These are phyloP conservation scores for Sminthurinus signatus DNA, from an alignment of 1,140 invertebrate genomes.

Conservation along the genomic window DNA sequence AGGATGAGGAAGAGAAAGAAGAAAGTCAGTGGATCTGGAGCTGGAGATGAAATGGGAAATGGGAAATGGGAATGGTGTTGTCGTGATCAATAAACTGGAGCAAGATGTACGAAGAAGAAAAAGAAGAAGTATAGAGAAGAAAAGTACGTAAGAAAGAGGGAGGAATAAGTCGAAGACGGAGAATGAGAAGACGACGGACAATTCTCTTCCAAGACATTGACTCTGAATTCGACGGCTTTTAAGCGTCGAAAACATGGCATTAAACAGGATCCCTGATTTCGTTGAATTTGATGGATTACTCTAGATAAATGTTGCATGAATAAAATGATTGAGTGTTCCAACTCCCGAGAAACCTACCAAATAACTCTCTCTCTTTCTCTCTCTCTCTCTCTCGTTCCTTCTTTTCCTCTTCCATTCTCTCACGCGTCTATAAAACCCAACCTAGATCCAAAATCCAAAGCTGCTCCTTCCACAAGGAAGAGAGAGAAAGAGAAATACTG, in stretches of 20 bases:
- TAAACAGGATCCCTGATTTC: conserved; percentile 40
- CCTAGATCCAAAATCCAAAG: no score
- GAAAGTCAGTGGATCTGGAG: no score
- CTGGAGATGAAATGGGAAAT: background rate
- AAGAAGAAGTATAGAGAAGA: no score
- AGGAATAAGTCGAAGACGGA: conserved; percentile 26
- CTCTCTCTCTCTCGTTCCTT: background rate
- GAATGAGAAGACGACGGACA: no score
- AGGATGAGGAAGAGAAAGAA: no score
- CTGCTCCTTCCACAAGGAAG: no score
- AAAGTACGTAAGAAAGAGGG: no score
- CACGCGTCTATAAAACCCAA: no score
- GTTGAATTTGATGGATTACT: conserved; percentile 42
- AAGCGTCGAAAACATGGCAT: conserved; percentile 40
- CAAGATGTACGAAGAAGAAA: background rate
- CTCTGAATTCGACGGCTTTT: conserved; percentile 34
- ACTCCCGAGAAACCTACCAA: conserved; percentile 8
- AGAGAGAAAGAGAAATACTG: no score
- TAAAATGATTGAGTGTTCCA: conserved; percentile 40
- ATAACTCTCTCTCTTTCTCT: background rate
- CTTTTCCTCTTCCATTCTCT: background rate
- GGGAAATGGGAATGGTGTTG: background rate
- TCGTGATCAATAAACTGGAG: conserved; percentile 18
- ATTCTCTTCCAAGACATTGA: conserved; percentile 41
- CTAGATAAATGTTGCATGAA: conserved; percentile 42